A percentile compares a stretch with the other conserved stretches of the same genome.
Evolutionary conservation across 2,888 invertebrate genomes (phyloP).

Genomic region (Trichopoda pennipes): DNA sequence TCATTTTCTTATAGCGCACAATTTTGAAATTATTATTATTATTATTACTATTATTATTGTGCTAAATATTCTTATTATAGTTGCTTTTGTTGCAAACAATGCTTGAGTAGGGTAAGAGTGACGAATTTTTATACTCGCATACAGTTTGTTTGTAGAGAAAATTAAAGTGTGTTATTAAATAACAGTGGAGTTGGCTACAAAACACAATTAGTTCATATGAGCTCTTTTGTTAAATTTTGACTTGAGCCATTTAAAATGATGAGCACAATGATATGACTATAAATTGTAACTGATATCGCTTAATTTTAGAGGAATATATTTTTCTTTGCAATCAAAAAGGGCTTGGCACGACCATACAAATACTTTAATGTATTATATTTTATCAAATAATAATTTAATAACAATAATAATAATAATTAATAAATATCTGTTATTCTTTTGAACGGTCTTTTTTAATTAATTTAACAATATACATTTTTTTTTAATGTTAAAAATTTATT

Average conservation of each 20-base stretch:
- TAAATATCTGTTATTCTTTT: no score
- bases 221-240: neutral
- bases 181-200: constrained; percentile 4
- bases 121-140: neutral
- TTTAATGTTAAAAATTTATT: no score
- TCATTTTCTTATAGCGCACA: constrained; percentile 62
- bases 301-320: no score
- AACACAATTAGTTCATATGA: constrained; percentile 19
- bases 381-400: no score
- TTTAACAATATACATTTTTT: no score
- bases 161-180: constrained; percentile 1
- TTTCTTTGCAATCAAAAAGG: no score
- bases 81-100: constrained; percentile 7
- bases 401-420: no score
- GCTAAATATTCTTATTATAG: neutral
- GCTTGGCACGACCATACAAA: no score
- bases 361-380: no score
- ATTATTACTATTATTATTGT: constrained; percentile 29
- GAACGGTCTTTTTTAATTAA: no score
- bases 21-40: constrained; percentile 50
- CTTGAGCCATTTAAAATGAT: constrained; percentile 11
- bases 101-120: neutral
- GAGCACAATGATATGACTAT: neutral
- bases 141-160: neutral
- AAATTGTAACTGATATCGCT: no score